Percentiles rank a stretch among this genome's conserved stretches.
These are phyloP conservation scores for Cyrtonyx montezumae DNA, from an alignment of 2,113 vertebrate genomes.

Conservation along the genomic window DNA sequence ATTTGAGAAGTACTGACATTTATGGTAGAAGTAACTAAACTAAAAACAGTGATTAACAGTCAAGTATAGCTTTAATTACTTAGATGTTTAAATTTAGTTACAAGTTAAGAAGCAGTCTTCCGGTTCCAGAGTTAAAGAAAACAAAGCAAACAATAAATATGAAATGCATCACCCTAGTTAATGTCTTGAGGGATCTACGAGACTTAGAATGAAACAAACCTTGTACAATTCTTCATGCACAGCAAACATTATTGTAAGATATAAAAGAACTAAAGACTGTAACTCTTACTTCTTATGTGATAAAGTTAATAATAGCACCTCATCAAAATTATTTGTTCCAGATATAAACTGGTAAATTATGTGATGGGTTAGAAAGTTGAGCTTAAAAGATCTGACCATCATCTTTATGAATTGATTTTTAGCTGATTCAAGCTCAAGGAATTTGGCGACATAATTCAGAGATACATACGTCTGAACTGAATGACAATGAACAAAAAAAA, in stretches of 20 bases:
- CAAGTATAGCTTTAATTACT: neutral
- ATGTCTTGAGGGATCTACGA: neutral
- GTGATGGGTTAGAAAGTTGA: neutral
- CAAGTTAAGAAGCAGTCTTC: neutral
- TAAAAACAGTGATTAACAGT: neutral
- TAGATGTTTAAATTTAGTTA: neutral
- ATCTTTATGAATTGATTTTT: neutral
- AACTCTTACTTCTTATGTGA: neutral
- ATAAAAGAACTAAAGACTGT: neutral
- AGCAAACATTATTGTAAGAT: neutral
- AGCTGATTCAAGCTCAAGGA: neutral
- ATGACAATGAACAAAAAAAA: neutral
- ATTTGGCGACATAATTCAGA: neutral
- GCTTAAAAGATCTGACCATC: neutral
- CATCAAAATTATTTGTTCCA: neutral
- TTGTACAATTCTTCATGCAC: fast-evolving
- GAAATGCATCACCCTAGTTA: neutral
- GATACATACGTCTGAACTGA: neutral
- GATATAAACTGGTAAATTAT: neutral
- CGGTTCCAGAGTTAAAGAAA: neutral
- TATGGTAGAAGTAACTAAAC: neutral
- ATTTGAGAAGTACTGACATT: neutral
- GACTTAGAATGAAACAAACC: neutral
- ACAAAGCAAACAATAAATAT: neutral
- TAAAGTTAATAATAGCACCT: neutral